A percentile compares a stretch with the other conserved stretches of the same genome.
Evolutionary conservation across 2,113 vertebrate species (phyloP).

Genomic region (Sorex fumeus): DNA sequence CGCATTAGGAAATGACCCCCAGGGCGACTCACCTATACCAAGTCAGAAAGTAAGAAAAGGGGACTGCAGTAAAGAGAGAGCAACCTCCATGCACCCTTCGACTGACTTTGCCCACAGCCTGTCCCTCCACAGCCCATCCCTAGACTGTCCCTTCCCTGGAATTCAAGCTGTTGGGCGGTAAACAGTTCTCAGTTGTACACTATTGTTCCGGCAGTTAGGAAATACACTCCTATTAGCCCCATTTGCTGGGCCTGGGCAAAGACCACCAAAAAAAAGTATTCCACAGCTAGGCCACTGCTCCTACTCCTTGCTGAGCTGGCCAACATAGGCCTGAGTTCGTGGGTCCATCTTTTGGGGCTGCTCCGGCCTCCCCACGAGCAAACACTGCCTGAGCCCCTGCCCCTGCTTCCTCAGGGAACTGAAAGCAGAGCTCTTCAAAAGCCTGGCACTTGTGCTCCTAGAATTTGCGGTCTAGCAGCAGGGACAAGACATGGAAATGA

Average conservation of each 20-base stretch:
- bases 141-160: not conserved
- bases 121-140: not conserved
- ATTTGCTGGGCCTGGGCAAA: not conserved
- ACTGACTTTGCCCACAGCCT: not conserved
- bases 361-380: not conserved
- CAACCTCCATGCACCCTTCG: no score
- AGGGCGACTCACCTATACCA: no score
- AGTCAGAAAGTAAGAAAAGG: not conserved
- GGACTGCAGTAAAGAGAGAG: not conserved
- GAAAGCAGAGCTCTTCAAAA: not conserved
- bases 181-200: not conserved
- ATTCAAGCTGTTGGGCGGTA: not conserved
- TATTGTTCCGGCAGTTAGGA: not conserved
- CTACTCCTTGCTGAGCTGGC: not conserved
- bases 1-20: not conserved
- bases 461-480: not conserved
- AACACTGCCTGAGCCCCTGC: not conserved
- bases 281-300: not conserved
- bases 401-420: not conserved
- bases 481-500: no score
- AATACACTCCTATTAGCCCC: not conserved
- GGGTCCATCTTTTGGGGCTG: not conserved
- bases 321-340: not conserved
- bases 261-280: not conserved
- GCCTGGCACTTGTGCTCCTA: not conserved